Base-by-base conservation (phyloP, 2,888 invertebrate species). In the Andrena trimmerana region DNA sequence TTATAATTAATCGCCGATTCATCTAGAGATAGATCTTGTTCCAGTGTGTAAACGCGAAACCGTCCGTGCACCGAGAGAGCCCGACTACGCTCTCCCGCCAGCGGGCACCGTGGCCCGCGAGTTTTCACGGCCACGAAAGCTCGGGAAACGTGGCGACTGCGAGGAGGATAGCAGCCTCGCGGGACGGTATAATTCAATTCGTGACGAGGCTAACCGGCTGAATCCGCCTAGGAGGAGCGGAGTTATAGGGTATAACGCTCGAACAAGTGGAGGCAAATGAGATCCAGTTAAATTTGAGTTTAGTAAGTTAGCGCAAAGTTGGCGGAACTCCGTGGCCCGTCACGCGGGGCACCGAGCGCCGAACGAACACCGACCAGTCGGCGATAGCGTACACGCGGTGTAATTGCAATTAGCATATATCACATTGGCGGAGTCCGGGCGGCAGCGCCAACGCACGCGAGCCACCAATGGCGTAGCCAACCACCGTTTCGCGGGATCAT, bases 351-450 rank as follows among this genome's bases (percentile, higher is more conserved):
- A 80, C 81, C 83, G 82, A 13, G 80, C 79, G 78, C 81, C 83
- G 85, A 81, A 72, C 85, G 42, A 42, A 83, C 85, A 74, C 82
- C 83, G 85, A 81, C 76, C 85, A 82, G 69, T 78, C 65, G 70
- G 83, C 85, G 91, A 87, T 90, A 88, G 78, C 88, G 88, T 89
- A 92, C 91, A 90, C 89, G 91, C 91, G 90, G 89, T 90, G 91
- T 93, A 93, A 93, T 93, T 93, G 93, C 92, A 93, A 93, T 93
- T 93, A 93, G 92, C 93, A 90, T 92, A 93, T 90, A 92, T 92
- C 91, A 92, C 90, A 92, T 88, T 87, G 91, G 89, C 90, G 90
- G 83, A 76, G 85, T 71, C 75, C 78, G 76, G 50, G 59, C 79
- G 76, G 76, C 70, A 62, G 72, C 72, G 76, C 77, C 70, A 60